Conservation (phyloP, 2,113 vertebrate genomes). For the Tinamus guttatus region DNA sequence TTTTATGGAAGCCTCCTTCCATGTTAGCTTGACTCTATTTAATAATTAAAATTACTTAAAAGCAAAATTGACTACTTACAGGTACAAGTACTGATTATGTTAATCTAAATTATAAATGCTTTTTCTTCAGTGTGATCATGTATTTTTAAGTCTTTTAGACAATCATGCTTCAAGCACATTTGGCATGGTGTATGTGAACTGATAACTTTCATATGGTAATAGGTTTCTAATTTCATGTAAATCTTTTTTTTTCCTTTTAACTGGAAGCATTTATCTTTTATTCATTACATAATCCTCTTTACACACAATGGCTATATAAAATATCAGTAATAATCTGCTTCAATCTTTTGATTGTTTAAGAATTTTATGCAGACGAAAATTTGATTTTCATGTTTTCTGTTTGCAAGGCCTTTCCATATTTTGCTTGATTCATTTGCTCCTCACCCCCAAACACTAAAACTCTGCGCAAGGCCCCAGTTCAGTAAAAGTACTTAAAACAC, state of each 20-base stretch:
- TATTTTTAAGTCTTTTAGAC: conserved; percentile 74
- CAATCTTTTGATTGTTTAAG: conserved; percentile 2
- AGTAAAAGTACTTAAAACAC: neutral
- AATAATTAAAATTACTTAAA: conserved; percentile 76
- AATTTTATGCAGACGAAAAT: neutral
- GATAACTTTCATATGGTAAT: conserved; percentile 60
- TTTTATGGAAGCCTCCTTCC: conserved; percentile 44
- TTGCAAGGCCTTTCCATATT: neutral
- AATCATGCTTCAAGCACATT: conserved; percentile 55
- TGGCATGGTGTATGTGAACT: conserved; percentile 12
- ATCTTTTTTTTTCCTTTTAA: neutral
- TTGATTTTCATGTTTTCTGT: neutral
- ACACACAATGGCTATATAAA: neutral
- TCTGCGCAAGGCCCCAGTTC: neutral
- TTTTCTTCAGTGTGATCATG: conserved; percentile 52
- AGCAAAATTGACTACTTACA: conserved; percentile 75
- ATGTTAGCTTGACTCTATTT: conserved; percentile 54
- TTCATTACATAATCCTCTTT: conserved; percentile 65
- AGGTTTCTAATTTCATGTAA: conserved; percentile 53
- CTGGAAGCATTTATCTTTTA: conserved; percentile 54
- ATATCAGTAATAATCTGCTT: conserved; percentile 40
- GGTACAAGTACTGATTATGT: conserved; percentile 73
- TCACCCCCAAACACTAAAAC: neutral
- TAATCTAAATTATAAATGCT: conserved; percentile 78
- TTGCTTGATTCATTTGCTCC: neutral